phyloP scores from a whole-genome alignment of 1,140 invertebrate genomes.

The Dreissena rostriformis region DNA sequence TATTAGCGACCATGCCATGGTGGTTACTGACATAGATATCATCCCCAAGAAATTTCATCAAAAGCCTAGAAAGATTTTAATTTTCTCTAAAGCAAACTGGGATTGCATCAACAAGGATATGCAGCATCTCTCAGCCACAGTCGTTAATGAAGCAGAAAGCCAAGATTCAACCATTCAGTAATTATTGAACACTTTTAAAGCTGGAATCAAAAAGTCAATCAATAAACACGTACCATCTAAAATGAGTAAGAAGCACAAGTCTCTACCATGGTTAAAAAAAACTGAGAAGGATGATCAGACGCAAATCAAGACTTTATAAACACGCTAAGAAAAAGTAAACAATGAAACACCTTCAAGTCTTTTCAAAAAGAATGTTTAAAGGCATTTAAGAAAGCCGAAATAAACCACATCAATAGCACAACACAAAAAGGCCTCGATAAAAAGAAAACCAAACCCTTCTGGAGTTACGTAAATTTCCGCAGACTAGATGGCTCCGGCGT shows the following conservation, averaged over 20 bases:
- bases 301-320: constrained; percentile 34
- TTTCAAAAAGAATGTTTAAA: no score
- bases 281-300: constrained; percentile 17
- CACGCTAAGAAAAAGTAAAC: constrained; percentile 17
- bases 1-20: constrained; percentile 42
- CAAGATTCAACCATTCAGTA: constrained; percentile 1
- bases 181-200: constrained; percentile 31
- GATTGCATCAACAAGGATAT: constrained; percentile 33
- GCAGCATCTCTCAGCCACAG: background rate
- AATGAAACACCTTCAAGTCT: no score
- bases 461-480: constrained; percentile 27
- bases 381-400: constrained; percentile 50
- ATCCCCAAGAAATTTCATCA: constrained; percentile 29
- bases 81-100: constrained; percentile 56
- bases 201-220: background rate
- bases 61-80: constrained; percentile 22
- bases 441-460: constrained; percentile 35
- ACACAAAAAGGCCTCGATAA: constrained; percentile 37
- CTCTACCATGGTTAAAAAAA: constrained; percentile 40
- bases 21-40: constrained; percentile 40
- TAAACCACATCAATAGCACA: constrained; percentile 30
- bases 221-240: constrained; percentile 31
- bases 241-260: constrained; percentile 25
- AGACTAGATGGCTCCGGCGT: constrained; percentile 50
- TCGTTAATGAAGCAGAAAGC: background rate